Percentiles rank a stretch among this genome's conserved stretches.
These are phyloP conservation scores for Karalla daura DNA, from an alignment of 2,797 vertebrate species.

Conservation along the genomic window DNA sequence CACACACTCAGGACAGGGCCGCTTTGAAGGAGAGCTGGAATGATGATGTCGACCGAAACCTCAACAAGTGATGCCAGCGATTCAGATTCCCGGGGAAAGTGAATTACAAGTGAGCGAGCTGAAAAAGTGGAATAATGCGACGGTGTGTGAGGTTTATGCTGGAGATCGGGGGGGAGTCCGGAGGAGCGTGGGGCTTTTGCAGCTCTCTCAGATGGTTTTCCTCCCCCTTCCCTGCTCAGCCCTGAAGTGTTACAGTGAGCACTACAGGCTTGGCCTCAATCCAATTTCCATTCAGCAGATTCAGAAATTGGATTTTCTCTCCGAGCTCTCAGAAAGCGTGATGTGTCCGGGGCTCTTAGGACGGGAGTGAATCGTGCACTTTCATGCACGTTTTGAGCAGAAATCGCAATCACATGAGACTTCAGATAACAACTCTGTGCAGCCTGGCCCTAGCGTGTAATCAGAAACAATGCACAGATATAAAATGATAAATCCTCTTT, in stretches of 20 bases:
- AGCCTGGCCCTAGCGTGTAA: slow-evolving; percentile 3
- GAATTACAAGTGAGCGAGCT: slow-evolving; percentile 3
- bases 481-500: slow-evolving; percentile 16
- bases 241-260: slow-evolving; percentile 13
- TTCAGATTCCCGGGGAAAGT: slow-evolving; percentile 1
- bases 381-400: not conserved
- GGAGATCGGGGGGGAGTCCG: slow-evolving; percentile 13
- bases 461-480: slow-evolving; percentile 32
- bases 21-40: not conserved
- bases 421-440: slow-evolving; percentile 13
- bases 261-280: not conserved
- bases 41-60: not conserved
- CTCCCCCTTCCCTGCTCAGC: slow-evolving; percentile 18
- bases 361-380: slow-evolving; percentile 16
- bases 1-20: not conserved
- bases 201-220: slow-evolving; percentile 14
- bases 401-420: not conserved
- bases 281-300: slow-evolving; percentile 49
- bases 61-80: not conserved
- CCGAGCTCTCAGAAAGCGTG: slow-evolving; percentile 6
- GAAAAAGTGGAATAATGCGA: not conserved
- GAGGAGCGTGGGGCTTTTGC: not conserved
- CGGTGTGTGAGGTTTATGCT: slow-evolving; percentile 9
- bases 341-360: not conserved
- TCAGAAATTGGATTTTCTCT: slow-evolving; percentile 58